A percentile compares a stretch with the other conserved stretches of the same genome.
These are phyloP conservation scores for Perithous albicinctus DNA, from an alignment of 2,888 invertebrate genomes.

Conservation along the genomic window DNA sequence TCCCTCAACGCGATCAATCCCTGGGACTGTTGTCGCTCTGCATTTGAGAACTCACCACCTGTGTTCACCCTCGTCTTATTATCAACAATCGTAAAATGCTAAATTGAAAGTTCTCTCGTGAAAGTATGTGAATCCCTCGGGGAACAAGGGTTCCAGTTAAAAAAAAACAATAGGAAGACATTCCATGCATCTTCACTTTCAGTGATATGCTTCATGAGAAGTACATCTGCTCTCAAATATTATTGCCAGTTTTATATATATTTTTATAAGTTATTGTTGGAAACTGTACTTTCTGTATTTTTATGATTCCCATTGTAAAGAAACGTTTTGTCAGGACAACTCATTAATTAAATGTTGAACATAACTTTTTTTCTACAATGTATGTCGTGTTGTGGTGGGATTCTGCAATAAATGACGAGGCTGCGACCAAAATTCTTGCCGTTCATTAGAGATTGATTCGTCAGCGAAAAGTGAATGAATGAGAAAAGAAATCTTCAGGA, in stretches of 20 bases:
- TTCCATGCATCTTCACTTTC: conserved; percentile 15
- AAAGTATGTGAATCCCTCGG: conserved; percentile 70
- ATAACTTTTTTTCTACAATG: not conserved
- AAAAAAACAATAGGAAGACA: conserved; percentile 26
- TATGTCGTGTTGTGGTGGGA: not conserved
- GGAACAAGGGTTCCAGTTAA: conserved; percentile 47
- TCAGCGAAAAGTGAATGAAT: conserved; percentile 54
- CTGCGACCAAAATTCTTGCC: not conserved
- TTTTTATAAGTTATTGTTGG: conserved; percentile 16
- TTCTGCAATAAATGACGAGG: not conserved
- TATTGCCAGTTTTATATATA: conserved; percentile 28
- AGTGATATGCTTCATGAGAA: conserved; percentile 25
- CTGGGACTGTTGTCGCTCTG: conserved; percentile 55
- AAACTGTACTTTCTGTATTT: conserved; percentile 11
- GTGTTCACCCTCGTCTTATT: conserved; percentile 82
- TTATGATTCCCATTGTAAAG: not conserved
- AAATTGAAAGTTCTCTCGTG: conserved; percentile 82
- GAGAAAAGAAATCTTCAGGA: conserved; percentile 32
- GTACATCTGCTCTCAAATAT: conserved; percentile 32
- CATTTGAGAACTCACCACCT: conserved; percentile 79
- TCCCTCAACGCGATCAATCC: conserved; percentile 64
- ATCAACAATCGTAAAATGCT: conserved; percentile 85
- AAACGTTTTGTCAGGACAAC: not conserved
- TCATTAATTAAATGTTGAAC: not conserved
- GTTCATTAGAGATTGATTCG: conserved; percentile 44